Base-by-base conservation (phyloP, 2,113 vertebrate genomes). In the Notothenia coriiceps region DNA sequence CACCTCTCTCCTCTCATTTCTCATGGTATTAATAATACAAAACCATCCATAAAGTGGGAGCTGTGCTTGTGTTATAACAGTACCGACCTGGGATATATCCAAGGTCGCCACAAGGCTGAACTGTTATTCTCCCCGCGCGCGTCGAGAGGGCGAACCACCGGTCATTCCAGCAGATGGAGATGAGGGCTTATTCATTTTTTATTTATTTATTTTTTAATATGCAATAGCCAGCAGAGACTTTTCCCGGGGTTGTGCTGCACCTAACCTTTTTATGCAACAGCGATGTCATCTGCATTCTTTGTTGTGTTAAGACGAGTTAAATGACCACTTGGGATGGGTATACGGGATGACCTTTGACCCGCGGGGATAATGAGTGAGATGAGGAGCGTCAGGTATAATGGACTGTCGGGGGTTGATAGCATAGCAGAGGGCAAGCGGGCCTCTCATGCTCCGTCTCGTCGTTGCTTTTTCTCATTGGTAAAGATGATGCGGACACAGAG, bases 301-400 rank as follows among this genome's bases (percentile, higher is more conserved):
- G 93, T 93, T 93, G 84, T 93, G 95, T 90, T 91, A 94, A 71
- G 69, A 92, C 87, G 79, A 93, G 94, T 95, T 94, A 95, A 96
- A 94, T 94, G 94, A 94, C 94, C 94, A 88, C 50, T 88, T 64
- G 87, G 90, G 91, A 92, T 77, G 71, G 90, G 74, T 90, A 85
- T 90, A 85, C 63, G 85, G 83, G 85, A 87, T 93, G 92, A 87
- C 92, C 92, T 94, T 88, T 90, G 85, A 95, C 91, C 88, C 89
- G 29, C 77, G 50, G 52, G 80, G 80, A 88, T 96, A 96, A 96
- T 94, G 90, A 95, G 84, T 85, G 79, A 93, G 92, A 95, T 88
- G 94, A 95, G 88, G 89, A 88, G 82, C 73, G 89, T 84, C 82
- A 91, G 93, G 85, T 90, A 93, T 61, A 89, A 91, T 92, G 88